Base-by-base conservation (phyloP, 2,113 vertebrate species). In the Calidris pygmaea region DNA sequence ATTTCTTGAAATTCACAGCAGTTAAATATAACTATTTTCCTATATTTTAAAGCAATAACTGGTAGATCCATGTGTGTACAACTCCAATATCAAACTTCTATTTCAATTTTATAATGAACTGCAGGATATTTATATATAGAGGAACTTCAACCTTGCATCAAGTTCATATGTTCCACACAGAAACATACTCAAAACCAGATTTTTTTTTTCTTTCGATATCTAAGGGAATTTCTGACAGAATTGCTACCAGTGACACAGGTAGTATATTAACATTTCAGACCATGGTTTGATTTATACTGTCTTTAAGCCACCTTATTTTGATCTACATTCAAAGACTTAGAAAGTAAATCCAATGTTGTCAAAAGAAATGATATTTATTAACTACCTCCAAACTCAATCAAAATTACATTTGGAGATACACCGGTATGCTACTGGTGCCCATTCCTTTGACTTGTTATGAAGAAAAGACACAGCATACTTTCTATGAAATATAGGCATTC, bases 301-400 rank as follows among this genome's bases (percentile, higher is more conserved):
- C 70, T 95, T 77, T 78, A 96, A 97, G 87, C 20, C 56, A 76
- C 30, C 39, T 93, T 90, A 93, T 95, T 97, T 90, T 97, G 89
- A 97, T 95, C 53, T 59, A 34, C 37, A 30, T 68, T 95, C 83
- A 76, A 95, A 96, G 45, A 66, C 62, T 80, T 71, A 10, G 10
- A 83, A 96, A 93, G 55, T 17, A 92, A 97, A 95, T 84, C 59
- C 56, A 55, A 37, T 71, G 22, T 19, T 92, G 59, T 52, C 30
- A 50, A 82, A 94, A 88, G 52, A 95, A 87, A 63, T 32, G 39
- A 85, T 94, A 87, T 91, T 89, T 94, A 95, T 96, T 90, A 91
- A 83, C 67, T 67, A 58, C 23, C 27, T 87, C 76, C 48, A 94
- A 93, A 90, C 14, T 86, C 41, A 59, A 35, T 43, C 45, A 47